Base-by-base conservation (phyloP, 2,888 invertebrate genomes). In the Boloria euphrosyne region DNA sequence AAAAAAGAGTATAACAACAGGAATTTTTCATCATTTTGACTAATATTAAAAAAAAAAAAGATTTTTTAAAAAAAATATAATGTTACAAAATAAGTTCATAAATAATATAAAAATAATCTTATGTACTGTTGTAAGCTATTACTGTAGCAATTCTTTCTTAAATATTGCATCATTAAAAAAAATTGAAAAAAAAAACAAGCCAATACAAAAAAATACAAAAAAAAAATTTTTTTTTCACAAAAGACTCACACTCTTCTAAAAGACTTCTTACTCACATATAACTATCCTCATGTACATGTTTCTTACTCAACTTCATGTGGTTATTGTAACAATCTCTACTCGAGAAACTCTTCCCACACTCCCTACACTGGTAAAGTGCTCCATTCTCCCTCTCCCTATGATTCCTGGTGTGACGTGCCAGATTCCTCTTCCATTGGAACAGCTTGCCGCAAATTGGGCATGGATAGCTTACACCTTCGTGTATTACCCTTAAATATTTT, bases 341-440 rank as follows among this genome's bases (percentile, higher is more conserved):
- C 0, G 85, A 79, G 77, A 92, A 91, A 0, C 75, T 85, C 75
- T 90, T 90, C 5, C 82, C 78, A 75, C 92, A 92, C 7, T 83
- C 83, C 10, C 84, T 71, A 38, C 81, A 81, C 74, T 84, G 84
- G 80, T 90, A 86, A 27, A 79, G 63, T 3, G 79, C 83, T 16
- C 91, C 91, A 0, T 80, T 80, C 27, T 80, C 88, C 0, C 80
- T 66, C 69, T 90, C 89, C 2, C 85, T 74, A 65, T 92, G 91
- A 74, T 85, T 87, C n/a, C 90, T 77, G 1, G 83, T 75, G 74
- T 91, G 91, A 0, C 91, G 78, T 0, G 90, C 85, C 0, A 92
- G 79, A 75, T 92, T 92, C 0, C 91, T 77, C 62, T 90, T 90
- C 91, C 91, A 92, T 49, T 87, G 87, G 81, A 92, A 92, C 67